Evolutionary conservation across 2,888 invertebrate genomes (phyloP), one percentile per base, ranked within the genome.

Genomic region (Morpho achilles): DNA sequence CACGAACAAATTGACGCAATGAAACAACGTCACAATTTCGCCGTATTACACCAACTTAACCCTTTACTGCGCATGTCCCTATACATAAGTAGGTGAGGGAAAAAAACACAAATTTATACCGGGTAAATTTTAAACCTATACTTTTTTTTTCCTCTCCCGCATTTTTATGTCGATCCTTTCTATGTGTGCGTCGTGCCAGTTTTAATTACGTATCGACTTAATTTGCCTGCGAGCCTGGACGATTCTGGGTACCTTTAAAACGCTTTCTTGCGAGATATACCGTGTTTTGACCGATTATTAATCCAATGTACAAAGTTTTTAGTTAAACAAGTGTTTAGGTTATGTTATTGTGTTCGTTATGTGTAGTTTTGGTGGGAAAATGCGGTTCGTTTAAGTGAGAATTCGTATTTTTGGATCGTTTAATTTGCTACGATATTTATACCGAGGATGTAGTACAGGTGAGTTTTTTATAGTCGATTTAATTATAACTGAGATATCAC

Each of bases 121-220:
- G 90, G 90, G 90, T 76, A 90, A 91, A 89, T 87, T 89, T 90
- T 88, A 89, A 88, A 89, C 81, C 87, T 90, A 90, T 90, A 89
- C 89, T 90, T 91, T 90, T 90, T 16, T 87, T 89, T 88, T 87
- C 78, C 84, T 77, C 76, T 77, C 81, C 74, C 76, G 82, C 84
- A 87, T 88, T 89, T 89, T 90, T 89, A 88, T 86, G 88, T 87
- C 84, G 87, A 82, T 77, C 78, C 84, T 88, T 86, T 86, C 82
- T 83, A 72, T 88, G 90, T 90, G 89, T 90, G 89, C 79, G 89
- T 83, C 69, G 75, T 82, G 82, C 80, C 81, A 76, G 82, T 82
- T 90, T 91, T 90, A 90, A 91, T 91, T 91, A 90, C 87, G 89
- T 90, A 91, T 91, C 86, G 91, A 91, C 90, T 89, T 90, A 89